Percentiles rank a stretch among this genome's conserved stretches.
Evolutionary conservation across 23 tunicate species (phyloP).

Genomic region (Diplosoma virens): DNA sequence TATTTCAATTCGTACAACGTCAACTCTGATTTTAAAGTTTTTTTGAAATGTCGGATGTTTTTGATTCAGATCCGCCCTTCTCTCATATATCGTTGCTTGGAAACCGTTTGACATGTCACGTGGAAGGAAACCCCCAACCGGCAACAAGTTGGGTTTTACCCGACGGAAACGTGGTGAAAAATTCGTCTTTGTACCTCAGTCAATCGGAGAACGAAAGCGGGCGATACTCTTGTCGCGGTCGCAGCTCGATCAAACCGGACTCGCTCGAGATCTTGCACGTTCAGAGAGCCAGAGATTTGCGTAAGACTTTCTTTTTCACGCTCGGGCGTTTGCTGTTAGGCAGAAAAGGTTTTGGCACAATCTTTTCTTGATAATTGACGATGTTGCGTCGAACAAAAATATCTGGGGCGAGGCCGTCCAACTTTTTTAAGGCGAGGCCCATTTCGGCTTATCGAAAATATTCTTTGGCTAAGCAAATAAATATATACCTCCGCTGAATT

Average conservation of each 20-base stretch:
- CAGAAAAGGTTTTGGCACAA: no score
- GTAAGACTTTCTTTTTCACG: slow-evolving; percentile 34
- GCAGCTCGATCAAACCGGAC: slow-evolving; percentile 51
- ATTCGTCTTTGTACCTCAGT: slow-evolving; percentile 1
- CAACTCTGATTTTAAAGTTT: no score
- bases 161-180: slow-evolving; percentile 28
- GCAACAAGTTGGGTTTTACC: slow-evolving; percentile 47
- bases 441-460: no score
- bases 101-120: slow-evolving; percentile 56
- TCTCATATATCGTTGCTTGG: slow-evolving; percentile 36
- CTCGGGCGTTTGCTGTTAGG: no score
- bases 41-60: no score
- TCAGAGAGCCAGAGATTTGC: slow-evolving; percentile 49
- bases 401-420: no score
- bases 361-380: no score
- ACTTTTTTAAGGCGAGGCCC: no score
- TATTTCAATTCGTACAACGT: no score
- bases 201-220: slow-evolving; percentile 38
- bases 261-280: slow-evolving; percentile 43
- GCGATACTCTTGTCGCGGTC: slow-evolving; percentile 48
- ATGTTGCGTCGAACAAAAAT: no score
- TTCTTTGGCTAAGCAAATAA: no score
- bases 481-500: no score
- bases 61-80: slow-evolving; percentile 60
- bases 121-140: slow-evolving; percentile 59